Conservation (phyloP, 2,797 vertebrate species). For the Lates japonicus region DNA sequence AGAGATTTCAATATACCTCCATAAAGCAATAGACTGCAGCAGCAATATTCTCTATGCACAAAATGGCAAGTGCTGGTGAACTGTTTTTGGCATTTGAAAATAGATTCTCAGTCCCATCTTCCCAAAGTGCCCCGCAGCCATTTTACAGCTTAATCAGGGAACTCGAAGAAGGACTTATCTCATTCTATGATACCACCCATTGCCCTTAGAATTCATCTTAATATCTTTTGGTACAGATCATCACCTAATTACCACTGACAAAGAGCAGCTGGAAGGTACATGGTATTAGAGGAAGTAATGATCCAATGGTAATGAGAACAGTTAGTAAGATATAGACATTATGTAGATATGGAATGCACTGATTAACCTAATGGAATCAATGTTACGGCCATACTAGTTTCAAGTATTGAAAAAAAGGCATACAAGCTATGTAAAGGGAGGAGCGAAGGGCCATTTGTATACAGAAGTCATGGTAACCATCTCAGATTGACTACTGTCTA, state of each 20-base stretch:
- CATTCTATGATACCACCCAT: conserved; percentile 58
- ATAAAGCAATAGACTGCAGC: conserved; percentile 66
- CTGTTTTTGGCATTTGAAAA: conserved; percentile 70
- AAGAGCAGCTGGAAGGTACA: conserved; percentile 81
- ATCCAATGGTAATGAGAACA: conserved; percentile 78
- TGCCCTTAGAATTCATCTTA: conserved; percentile 76
- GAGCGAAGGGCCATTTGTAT: conserved; percentile 18
- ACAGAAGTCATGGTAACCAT: conserved; percentile 25
- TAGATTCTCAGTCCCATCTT: conserved; percentile 60
- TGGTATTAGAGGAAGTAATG: conserved; percentile 82
- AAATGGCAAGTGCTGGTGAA: conserved; percentile 54
- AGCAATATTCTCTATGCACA: conserved; percentile 56
- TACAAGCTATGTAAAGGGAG: conserved; percentile 11
- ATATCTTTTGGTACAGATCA: conserved; percentile 80
- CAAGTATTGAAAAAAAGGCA: conserved; percentile 19
- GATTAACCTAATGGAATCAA: conserved; percentile 70
- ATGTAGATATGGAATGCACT: conserved; percentile 66
- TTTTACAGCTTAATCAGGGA: conserved; percentile 59
- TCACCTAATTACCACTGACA: conserved; percentile 81
- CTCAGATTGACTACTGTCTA: conserved; percentile 1
- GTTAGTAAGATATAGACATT: conserved; percentile 65
- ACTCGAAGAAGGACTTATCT: conserved; percentile 60
- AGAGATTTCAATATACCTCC: conserved; percentile 70
- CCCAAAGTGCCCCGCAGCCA: conserved; percentile 46
- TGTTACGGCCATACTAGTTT: conserved; percentile 38